Percentiles rank a stretch among this genome's conserved stretches.
phyloP scores from a whole-genome alignment of 1,140 invertebrate species.

The Musca domestica region DNA sequence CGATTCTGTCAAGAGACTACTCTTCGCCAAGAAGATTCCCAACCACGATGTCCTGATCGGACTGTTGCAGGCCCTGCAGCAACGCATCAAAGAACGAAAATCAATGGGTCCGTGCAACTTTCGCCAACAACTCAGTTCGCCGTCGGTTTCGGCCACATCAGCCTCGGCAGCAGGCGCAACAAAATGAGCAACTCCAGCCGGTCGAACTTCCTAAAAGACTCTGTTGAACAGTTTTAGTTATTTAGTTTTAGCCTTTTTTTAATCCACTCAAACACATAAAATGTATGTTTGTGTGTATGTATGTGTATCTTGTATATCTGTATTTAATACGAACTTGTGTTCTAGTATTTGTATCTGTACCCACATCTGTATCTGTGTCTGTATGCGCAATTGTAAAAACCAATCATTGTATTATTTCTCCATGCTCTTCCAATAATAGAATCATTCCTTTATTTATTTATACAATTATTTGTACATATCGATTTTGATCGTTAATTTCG shows the following conservation, averaged over 20 bases:
- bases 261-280: no score
- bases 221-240: conserved; percentile 10
- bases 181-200: no score
- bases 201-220: background rate
- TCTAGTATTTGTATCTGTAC: background rate
- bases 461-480: no score
- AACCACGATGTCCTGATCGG: conserved; percentile 86
- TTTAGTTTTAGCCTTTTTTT: conserved; percentile 18
- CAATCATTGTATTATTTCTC: background rate
- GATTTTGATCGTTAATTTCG: no score
- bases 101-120: conserved; percentile 39
- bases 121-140: conserved; percentile 36
- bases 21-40: conserved; percentile 85
- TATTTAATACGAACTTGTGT: conserved; percentile 4
- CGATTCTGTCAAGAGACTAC: conserved; percentile 81
- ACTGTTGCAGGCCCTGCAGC: conserved; percentile 75
- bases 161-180: no score
- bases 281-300: background rate
- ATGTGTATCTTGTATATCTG: conserved; percentile 11
- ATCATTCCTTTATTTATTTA: conserved; percentile 11
- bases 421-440: conserved; percentile 10
- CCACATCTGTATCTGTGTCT: no score
- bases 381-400: no score
- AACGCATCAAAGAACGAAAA: conserved; percentile 65
- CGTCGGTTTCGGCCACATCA: background rate